These are phyloP conservation scores for Notothenia rossii DNA, from an alignment of 2,113 vertebrate species.

Conservation along the genomic window DNA sequence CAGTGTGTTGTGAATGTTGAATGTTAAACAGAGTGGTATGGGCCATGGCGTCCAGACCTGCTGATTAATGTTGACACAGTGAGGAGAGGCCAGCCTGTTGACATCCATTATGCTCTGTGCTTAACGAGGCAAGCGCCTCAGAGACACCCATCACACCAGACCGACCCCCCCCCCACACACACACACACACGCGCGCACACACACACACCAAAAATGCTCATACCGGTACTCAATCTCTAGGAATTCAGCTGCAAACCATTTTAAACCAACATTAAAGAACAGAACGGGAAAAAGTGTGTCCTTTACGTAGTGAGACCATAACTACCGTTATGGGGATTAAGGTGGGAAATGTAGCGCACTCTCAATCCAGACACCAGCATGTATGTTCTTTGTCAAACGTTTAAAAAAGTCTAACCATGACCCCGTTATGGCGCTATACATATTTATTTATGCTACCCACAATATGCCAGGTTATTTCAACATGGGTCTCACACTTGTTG, in stretches of 20 bases:
- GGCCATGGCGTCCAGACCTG: conserved; percentile 10
- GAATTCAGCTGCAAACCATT: conserved; percentile 27
- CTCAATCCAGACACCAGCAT: neutral
- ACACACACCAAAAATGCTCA: neutral
- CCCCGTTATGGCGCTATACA: neutral
- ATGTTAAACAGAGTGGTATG: conserved; percentile 43
- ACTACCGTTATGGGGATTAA: neutral
- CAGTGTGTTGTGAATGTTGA: conserved; percentile 48
- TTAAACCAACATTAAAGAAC: neutral
- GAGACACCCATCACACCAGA: conserved; percentile 39
- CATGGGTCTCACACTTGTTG: too few relatives aligned
- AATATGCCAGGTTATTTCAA: too few relatives aligned
- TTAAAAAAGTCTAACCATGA: neutral
- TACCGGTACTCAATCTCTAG: neutral
- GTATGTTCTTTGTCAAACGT: neutral
- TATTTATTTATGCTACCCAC: neutral
- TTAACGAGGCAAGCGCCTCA: conserved; percentile 68
- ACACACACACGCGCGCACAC: neutral
- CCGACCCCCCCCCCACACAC: conserved; percentile 5
- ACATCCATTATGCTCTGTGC: conserved; percentile 61
- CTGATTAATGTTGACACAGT: conserved; percentile 82
- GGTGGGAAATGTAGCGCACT: neutral
- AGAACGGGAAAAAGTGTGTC: neutral
- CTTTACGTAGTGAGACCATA: neutral
- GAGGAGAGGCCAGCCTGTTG: conserved; percentile 57